Evolutionary conservation across 2,888 invertebrate species (phyloP).

Genomic region (Aphrophora alni): DNA sequence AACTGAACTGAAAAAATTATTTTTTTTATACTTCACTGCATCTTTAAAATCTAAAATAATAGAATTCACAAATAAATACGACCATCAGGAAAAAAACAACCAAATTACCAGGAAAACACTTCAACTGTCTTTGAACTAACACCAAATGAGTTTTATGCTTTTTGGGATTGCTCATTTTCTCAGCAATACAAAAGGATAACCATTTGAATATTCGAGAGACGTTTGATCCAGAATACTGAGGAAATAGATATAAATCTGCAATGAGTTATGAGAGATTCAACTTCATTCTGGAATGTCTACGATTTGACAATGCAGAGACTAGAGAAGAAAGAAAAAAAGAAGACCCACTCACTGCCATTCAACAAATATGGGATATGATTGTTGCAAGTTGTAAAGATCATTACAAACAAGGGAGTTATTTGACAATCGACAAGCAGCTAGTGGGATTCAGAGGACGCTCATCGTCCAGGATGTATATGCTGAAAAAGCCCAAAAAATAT

Average conservation of each 20-base stretch:
- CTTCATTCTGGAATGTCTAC: no score
- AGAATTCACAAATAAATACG: conserved; percentile 3
- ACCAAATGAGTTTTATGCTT: conserved; percentile 19
- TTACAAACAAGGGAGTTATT: conserved; percentile 35
- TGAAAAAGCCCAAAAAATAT: conserved; percentile 36
- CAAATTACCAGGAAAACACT: conserved; percentile 9
- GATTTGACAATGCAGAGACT: conserved; percentile 18
- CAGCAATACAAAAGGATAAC: no score
- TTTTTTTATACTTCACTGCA: conserved; percentile 28
- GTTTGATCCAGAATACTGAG: conserved; percentile 24
- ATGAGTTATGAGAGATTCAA: no score
- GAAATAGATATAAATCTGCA: no score
- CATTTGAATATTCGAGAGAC: conserved; percentile 19
- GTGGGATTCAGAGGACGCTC: conserved; percentile 40
- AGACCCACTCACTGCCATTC: conserved; percentile 40
- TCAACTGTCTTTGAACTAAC: conserved; percentile 23
- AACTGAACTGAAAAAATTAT: conserved; percentile 24
- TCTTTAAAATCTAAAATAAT: conserved; percentile 17
- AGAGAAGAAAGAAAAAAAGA: conserved; percentile 19
- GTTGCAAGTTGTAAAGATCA: conserved; percentile 26
- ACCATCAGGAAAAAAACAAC: neutral
- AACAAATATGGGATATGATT: no score
- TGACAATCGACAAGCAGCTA: conserved; percentile 41
- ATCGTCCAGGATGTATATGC: conserved; percentile 38
- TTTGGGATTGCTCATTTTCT: conserved; percentile 16